These are phyloP conservation scores for Nixonia krombeini DNA, from an alignment of 1,140 invertebrate genomes.

Conservation along the genomic window DNA sequence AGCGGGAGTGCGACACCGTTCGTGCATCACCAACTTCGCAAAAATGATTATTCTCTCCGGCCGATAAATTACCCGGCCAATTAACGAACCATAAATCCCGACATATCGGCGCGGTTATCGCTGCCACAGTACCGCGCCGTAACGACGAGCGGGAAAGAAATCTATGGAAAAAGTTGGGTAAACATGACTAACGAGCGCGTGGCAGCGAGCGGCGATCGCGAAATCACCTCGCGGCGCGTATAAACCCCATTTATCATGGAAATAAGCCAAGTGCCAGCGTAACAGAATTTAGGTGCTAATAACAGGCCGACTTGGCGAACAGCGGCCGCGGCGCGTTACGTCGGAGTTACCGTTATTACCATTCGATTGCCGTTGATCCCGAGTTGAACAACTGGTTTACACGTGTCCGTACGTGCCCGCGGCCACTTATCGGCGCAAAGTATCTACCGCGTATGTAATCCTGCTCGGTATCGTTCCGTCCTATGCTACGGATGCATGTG, in stretches of 20 bases:
- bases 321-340: conserved; percentile 39
- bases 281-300: conserved; percentile 38
- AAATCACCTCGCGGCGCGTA: conserved; percentile 6
- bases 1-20: no score
- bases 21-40: no score
- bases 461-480: neutral
- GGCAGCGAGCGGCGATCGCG: conserved; percentile 2
- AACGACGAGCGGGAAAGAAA: neutral
- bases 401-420: conserved; percentile 48
- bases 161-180: conserved; percentile 1
- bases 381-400: conserved; percentile 49
- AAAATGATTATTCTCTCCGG: no score
- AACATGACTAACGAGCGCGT: conserved; percentile 12
- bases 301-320: conserved; percentile 28
- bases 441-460: conserved; percentile 40
- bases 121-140: neutral
- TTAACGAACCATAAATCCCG: no score
- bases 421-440: conserved; percentile 37
- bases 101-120: no score
- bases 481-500: conserved; percentile 9
- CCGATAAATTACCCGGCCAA: no score
- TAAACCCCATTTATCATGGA: conserved; percentile 14
- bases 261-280: conserved; percentile 15
- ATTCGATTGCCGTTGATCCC: conserved; percentile 48
- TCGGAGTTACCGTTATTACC: conserved; percentile 49